Conservation (phyloP, 2,888 invertebrate genomes). For the Drosophila nr. fundita region DNA sequence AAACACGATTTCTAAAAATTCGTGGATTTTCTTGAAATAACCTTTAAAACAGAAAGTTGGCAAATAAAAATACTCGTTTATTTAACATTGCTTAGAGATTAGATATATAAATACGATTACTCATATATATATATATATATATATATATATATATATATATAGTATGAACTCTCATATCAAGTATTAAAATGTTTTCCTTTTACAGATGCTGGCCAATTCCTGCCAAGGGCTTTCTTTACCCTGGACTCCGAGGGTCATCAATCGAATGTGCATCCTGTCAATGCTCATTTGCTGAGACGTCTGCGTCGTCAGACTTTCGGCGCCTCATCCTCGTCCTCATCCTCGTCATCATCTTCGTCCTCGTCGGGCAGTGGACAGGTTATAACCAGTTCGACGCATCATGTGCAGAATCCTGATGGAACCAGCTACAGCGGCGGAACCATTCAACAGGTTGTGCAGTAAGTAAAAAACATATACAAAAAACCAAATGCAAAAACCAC, state of each 20-base stretch:
- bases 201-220: conserved; percentile 77
- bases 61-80: background rate
- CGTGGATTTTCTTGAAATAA: background rate
- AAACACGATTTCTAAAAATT: background rate
- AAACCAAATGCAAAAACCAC: background rate
- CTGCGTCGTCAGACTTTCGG: conserved; percentile 70
- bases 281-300: conserved; percentile 76
- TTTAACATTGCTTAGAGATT: background rate
- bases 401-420: conserved; percentile 44
- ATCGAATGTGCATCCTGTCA: conserved; percentile 77
- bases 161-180: background rate
- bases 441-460: conserved; percentile 31
- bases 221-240: conserved; percentile 81
- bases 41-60: background rate
- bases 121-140: background rate
- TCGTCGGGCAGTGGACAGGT: conserved; percentile 43
- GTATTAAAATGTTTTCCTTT: background rate
- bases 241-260: conserved; percentile 81
- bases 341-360: conserved; percentile 56
- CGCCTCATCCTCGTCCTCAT: conserved; percentile 64
- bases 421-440: conserved; percentile 7
- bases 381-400: conserved; percentile 42
- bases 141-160: background rate
- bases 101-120: background rate
- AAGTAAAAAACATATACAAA: background rate